Evolutionary conservation across 2,113 vertebrate genomes (phyloP).

Genomic region (Genyomyrus donnyi): DNA sequence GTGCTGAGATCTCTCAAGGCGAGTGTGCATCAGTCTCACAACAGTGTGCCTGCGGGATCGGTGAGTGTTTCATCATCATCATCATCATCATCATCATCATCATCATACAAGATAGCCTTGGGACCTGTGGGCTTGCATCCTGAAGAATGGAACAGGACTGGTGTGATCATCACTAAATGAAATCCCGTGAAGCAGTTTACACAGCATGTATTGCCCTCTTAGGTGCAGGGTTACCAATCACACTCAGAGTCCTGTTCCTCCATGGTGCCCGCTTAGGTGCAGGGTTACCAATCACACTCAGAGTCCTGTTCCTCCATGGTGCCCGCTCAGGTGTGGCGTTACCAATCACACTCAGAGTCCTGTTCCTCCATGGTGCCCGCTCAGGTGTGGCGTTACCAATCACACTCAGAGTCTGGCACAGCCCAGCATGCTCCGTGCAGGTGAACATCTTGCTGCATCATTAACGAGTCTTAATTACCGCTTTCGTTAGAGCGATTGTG

Average conservation of each 20-base stretch:
- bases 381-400: constrained; percentile 42
- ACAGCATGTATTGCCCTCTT: not conserved
- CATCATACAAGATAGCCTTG: not conserved
- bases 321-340: too few relatives aligned
- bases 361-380: too few relatives aligned
- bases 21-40: not conserved
- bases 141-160: not conserved
- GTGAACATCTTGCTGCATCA: constrained; percentile 21
- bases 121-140: not conserved
- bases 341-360: too few relatives aligned
- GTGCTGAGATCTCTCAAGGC: not conserved
- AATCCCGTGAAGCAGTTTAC: not conserved
- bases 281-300: too few relatives aligned
- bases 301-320: too few relatives aligned
- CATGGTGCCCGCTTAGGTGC: too few relatives aligned
- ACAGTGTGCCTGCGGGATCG: not conserved
- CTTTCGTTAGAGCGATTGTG: constrained; percentile 16
- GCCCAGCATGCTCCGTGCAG: constrained; percentile 29
- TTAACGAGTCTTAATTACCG: constrained; percentile 36
- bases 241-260: too few relatives aligned
- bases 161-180: not conserved
- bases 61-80: not conserved
- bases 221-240: too few relatives aligned
- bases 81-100: not conserved
- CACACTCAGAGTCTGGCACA: constrained; percentile 34